Base-by-base conservation (phyloP, 2,797 vertebrate species). In the Centroberyx gerrardi region DNA sequence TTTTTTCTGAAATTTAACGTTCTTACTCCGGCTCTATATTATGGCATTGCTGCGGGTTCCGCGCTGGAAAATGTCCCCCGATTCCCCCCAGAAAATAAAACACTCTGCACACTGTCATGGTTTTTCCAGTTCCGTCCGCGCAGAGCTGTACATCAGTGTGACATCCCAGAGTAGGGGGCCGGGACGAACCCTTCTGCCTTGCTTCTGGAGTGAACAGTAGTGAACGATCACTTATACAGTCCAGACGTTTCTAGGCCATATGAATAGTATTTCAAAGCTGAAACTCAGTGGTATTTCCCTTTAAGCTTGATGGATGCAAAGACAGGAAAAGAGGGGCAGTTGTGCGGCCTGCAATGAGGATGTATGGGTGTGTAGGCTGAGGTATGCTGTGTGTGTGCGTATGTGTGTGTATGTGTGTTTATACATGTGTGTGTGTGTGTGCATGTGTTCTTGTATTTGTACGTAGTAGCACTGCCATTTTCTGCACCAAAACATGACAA, bases 21-120 rank as follows among this genome's bases (percentile, higher is more conserved):
- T 68, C 46, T 78, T 77, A 74, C 63, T 73, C 29, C 51, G 87
- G 80, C 79, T 80, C 70, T 88, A 90, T 88, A 83, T 86, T 86
- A 82, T 90, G 85, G 88, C 88, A 88, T 76, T 1, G 75, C 90
- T 90, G 90, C 90, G 84, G 84, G 91, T 88, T 91, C 83, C 54
- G 76, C 38, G 44, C 65, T 80, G 88, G 89, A 92, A 90, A 92
- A 86, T 85, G 89, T 90, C 90, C 89, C 89, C 74, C 10, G 74
- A 80, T 85, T 22, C 22, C 86, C 87, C 86, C 9, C 15, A 82
- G 89, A 91, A 90, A 90, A 88, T 87, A 89, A 90, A 91, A 90
- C 87, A 87, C 87, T 87, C 84, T 89, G 84, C 87, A 81, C 82
- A 77, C 82, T 82, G 75, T 89, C 89, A 84, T 84, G 33, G 63